A percentile compares a stretch with the other conserved stretches of the same genome.
These are phyloP conservation scores for Porites lobata DNA, from an alignment of 92 coral and sea anemone species.

Conservation along the genomic window DNA sequence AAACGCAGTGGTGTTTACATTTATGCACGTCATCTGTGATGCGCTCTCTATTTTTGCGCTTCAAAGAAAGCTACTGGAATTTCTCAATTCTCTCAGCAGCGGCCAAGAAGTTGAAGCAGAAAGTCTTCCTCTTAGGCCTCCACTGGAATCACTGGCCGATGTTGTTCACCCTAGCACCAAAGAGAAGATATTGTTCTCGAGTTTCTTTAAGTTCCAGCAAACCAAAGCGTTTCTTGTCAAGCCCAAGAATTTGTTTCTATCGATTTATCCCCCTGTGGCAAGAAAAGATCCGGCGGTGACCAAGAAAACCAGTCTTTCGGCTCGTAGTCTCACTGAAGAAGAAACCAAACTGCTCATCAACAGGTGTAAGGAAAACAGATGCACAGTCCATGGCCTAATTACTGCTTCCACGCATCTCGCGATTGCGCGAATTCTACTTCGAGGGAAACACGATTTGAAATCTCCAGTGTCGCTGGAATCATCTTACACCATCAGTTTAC, in stretches of 20 bases:
- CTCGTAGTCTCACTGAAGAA: slow-evolving; percentile 8
- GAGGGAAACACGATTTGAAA: background rate
- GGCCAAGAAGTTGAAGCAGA: slow-evolving; percentile 29
- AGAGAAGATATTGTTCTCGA: background rate
- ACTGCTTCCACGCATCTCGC: slow-evolving; percentile 64
- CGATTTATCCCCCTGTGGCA: slow-evolving; percentile 21
- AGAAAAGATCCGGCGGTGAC: slow-evolving; percentile 6
- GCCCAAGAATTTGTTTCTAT: slow-evolving; percentile 23
- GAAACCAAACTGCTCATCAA: slow-evolving; percentile 30
- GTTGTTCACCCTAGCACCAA: background rate
- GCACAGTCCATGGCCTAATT: slow-evolving; percentile 54
- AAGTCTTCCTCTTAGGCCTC: slow-evolving; percentile 9
- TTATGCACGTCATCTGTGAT: slow-evolving; percentile 7
- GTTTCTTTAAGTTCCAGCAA: background rate
- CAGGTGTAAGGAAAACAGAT: slow-evolving; percentile 24
- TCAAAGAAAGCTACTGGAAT: background rate
- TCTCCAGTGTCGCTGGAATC: background rate
- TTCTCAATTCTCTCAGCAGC: background rate
- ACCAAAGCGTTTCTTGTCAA: background rate
- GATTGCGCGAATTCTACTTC: slow-evolving; percentile 24
- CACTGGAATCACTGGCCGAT: background rate
- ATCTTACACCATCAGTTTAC: background rate
- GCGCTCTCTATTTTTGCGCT: background rate
- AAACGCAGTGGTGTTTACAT: slow-evolving; percentile 26
- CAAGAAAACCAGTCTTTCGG: slow-evolving; percentile 27